Evolutionary conservation across 2,888 invertebrate genomes (phyloP), one percentile per base, ranked within the genome.

Genomic region (Nudaria mundana): DNA sequence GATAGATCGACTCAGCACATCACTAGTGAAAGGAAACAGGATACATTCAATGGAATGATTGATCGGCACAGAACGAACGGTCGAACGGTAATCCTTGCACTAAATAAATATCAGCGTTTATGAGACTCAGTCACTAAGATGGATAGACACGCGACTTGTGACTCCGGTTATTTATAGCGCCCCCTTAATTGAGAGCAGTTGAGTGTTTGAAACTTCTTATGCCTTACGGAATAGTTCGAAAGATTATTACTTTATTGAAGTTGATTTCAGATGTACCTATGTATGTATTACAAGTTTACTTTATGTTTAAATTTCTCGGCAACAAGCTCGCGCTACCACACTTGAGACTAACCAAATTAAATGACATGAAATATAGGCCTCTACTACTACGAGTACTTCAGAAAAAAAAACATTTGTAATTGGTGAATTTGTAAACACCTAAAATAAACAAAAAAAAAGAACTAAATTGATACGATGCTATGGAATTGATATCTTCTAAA

Each of bases 41-140:
- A 88, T 87, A 87, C 77, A 72, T 82, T 85, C 86, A 88, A 89
- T 88, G 83, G 78, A 66, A 88, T 87, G 88, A 88, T 88, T 86
- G 86, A 88, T 87, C 85, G 85, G 77, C 68, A 72, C 76, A 76
- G 74, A 83, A 81, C 81, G 73, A 74, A 72, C 76, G 34, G 24
- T 12, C 25, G 72, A 33, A 42, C 42, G 42, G 82, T 82, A 87
- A 87, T 88, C 86, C 88, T 83, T 83, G 83, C 83, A 79, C 81
- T 80, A 82, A 81, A 84, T 63, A 70, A 70, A 70, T 79, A 79
- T 78, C 72, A 70, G 64, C 63, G 62, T 75, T 74, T 73, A 75
- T 61, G 56, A 62, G 51, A 40, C 42, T 46, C 43, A 46, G 37
- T 34, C 47, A 46, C 34, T 47, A 48, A 57, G 57, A 38, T 26